Conservation (phyloP, 1,140 invertebrate species). For the Bombus soroeensis region DNA sequence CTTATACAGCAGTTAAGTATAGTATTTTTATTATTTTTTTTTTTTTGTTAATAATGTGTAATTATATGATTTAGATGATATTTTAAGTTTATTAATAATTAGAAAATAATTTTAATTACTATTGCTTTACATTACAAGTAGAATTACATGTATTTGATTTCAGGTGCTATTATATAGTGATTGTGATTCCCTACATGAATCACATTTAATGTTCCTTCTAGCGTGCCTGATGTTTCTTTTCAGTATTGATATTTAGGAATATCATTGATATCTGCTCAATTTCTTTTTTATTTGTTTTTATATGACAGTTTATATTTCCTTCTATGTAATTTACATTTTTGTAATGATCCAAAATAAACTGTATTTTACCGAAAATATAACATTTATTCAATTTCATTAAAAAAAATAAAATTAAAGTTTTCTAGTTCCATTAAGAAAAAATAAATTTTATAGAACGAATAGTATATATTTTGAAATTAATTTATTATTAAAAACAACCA, state of each 20-base stretch:
- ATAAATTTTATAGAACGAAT: background rate
- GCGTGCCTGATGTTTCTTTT: background rate
- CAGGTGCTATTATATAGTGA: background rate
- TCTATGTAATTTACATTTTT: conserved; percentile 1
- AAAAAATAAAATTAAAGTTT: no score
- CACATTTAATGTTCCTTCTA: background rate
- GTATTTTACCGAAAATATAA: background rate
- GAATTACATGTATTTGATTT: background rate
- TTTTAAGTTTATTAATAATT: background rate
- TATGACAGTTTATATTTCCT: background rate
- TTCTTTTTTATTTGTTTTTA: conserved; percentile 6
- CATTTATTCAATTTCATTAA: background rate
- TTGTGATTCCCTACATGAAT: background rate
- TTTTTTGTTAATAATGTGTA: background rate
- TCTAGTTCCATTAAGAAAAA: no score
- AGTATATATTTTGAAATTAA: background rate
- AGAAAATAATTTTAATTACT: background rate
- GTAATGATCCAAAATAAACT: conserved; percentile 6
- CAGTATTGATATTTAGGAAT: background rate
- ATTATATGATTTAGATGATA: background rate
- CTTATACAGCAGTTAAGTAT: background rate
- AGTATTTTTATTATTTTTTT: background rate
- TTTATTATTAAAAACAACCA: background rate
- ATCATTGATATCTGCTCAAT: conserved; percentile 13
- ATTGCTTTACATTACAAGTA: background rate